Evolutionary conservation across 2,888 invertebrate species (phyloP).

Genomic region (Eretmocerus hayati): DNA sequence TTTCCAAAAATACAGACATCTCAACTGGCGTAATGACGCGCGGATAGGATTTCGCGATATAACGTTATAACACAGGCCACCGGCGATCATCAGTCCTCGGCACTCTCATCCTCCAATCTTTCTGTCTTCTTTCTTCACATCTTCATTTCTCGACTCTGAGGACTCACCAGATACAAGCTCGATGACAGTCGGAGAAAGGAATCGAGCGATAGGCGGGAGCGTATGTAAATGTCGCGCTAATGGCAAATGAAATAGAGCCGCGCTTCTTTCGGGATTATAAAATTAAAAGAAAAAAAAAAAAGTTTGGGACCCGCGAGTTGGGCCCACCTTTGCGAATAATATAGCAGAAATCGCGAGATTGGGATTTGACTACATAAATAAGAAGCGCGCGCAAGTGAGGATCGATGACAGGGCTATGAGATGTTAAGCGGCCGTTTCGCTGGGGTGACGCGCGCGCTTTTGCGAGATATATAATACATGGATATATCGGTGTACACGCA

Average conservation of each 20-base stretch:
- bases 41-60: too few species aligned
- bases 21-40: too few species aligned
- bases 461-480: too few species aligned
- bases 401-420: slow-evolving; percentile 35
- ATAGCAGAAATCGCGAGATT: slow-evolving; percentile 27
- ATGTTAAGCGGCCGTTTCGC: slow-evolving; percentile 36
- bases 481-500: slow-evolving; percentile 30
- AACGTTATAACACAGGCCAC: too few species aligned
- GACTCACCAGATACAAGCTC: slow-evolving; percentile 1
- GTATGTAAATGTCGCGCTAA: slow-evolving; percentile 21
- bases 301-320: too few species aligned
- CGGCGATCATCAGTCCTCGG: too few species aligned
- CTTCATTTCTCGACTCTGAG: too few species aligned
- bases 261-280: too few species aligned
- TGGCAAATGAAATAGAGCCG: slow-evolving; percentile 19
- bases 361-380: slow-evolving; percentile 24
- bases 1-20: too few species aligned
- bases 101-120: too few species aligned
- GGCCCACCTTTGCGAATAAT: slow-evolving; percentile 26
- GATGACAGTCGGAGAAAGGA: slow-evolving; percentile 8
- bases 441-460: slow-evolving; percentile 23
- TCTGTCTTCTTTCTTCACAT: too few species aligned
- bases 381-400: slow-evolving; percentile 21
- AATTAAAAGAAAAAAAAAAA: too few species aligned
- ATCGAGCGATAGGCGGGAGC: slow-evolving; percentile 3